phyloP scores from a whole-genome alignment of 2,797 vertebrate genomes.

The Brotogeris chrysoptera region DNA sequence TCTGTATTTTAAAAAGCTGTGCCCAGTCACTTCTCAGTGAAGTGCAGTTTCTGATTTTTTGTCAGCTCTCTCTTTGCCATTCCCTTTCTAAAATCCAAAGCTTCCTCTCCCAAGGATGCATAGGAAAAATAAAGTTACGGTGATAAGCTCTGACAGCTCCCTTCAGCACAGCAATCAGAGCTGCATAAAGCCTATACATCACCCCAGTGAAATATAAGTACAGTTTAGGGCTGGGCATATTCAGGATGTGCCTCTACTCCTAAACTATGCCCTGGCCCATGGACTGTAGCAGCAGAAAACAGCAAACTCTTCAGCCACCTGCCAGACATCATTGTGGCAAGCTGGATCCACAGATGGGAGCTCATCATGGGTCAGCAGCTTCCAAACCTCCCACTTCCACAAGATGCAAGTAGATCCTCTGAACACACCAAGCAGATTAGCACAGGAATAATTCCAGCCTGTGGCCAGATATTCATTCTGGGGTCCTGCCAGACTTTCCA shows the following conservation, averaged over 20 bases:
- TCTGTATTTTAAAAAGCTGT: background rate
- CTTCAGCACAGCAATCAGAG: background rate
- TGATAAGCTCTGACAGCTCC: background rate
- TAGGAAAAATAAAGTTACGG: background rate
- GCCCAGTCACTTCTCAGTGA: slow-evolving; percentile 15
- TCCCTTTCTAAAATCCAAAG: background rate
- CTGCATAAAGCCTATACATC: background rate
- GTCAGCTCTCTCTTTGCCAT: background rate
- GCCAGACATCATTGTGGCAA: background rate
- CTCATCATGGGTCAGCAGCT: slow-evolving; percentile 4
- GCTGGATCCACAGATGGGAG: background rate
- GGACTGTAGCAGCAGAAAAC: background rate
- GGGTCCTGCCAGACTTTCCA: slow-evolving; percentile 35
- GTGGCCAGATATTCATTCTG: slow-evolving; percentile 36
- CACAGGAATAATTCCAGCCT: slow-evolving; percentile 33
- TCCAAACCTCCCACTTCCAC: background rate
- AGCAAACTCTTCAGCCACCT: background rate
- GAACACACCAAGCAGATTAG: slow-evolving; percentile 9
- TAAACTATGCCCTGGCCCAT: background rate
- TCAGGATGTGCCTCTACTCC: background rate
- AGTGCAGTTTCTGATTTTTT: slow-evolving; percentile 25
- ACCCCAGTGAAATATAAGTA: background rate
- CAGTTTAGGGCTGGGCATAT: background rate
- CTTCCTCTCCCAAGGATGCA: background rate
- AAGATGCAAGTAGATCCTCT: slow-evolving; percentile 4